Conservation (phyloP, 1,140 invertebrate species). For the Odontomachus brunneus region DNA sequence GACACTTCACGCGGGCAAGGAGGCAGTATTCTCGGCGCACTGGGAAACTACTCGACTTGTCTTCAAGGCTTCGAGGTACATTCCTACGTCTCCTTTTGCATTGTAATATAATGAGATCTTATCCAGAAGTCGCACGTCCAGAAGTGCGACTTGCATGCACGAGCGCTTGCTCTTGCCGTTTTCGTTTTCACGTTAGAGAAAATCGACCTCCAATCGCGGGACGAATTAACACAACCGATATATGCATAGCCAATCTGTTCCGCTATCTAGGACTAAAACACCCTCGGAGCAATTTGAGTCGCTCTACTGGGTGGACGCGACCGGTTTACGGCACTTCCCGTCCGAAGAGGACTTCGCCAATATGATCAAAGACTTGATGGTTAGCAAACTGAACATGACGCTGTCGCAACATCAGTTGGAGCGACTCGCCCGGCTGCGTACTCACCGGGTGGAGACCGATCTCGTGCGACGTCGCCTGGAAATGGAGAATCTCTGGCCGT, state of each 20-base stretch:
- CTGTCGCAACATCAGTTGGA: conserved; percentile 83
- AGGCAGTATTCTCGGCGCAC: conserved; percentile 86
- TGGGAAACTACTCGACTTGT: conserved; percentile 86
- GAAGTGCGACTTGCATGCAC: too few relatives aligned
- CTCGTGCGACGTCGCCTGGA: conserved; percentile 82
- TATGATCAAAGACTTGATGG: conserved; percentile 85
- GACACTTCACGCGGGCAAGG: conserved; percentile 86
- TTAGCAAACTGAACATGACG: conserved; percentile 86
- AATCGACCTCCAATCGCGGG: background rate
- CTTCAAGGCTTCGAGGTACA: conserved; percentile 85
- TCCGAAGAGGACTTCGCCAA: conserved; percentile 85
- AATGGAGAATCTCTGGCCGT: conserved; percentile 88
- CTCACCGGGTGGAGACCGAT: conserved; percentile 82
- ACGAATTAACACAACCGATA: too few relatives aligned
- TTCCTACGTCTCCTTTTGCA: background rate
- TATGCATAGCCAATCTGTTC: background rate
- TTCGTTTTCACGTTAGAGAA: too few relatives aligned
- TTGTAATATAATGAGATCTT: background rate
- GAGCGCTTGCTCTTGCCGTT: background rate
- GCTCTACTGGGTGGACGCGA: conserved; percentile 84
- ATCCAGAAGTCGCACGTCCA: background rate
- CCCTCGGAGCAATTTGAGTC: conserved; percentile 77
- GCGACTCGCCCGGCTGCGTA: conserved; percentile 82
- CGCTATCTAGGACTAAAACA: conserved; percentile 64
- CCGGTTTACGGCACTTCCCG: conserved; percentile 84